Conservation (phyloP, 1,140 invertebrate genomes). For the Choristoneura fumiferana region DNA sequence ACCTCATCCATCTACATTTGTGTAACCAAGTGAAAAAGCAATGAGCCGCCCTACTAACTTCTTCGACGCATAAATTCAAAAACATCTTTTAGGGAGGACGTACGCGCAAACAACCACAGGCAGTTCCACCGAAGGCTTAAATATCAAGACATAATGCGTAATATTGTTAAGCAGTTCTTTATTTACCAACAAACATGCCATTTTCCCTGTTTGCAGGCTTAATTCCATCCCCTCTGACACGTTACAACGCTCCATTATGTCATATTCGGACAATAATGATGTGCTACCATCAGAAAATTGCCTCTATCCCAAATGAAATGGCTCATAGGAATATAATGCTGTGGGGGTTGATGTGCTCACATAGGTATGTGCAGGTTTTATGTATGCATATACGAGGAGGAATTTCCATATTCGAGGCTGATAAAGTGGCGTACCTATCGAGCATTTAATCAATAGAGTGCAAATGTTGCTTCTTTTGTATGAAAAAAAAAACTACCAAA, state of each 20-base stretch:
- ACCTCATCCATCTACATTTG: slow-evolving; percentile 75
- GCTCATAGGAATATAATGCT: slow-evolving; percentile 19
- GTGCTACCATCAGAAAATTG: slow-evolving; percentile 40
- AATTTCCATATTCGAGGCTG: slow-evolving; percentile 5
- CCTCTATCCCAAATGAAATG: slow-evolving; percentile 34
- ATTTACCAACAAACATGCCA: slow-evolving; percentile 28
- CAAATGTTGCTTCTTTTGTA: too few species aligned
- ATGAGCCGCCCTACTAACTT: slow-evolving; percentile 73
- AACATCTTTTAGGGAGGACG: slow-evolving; percentile 25
- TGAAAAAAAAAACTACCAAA: too few species aligned
- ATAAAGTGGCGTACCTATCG: not conserved
- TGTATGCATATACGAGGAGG: not conserved
- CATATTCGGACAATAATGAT: slow-evolving; percentile 47
- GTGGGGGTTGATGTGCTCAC: slow-evolving; percentile 21
- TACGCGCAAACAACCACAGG: too few species aligned
- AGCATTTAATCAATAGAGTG: too few species aligned
- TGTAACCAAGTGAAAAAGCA: slow-evolving; percentile 76
- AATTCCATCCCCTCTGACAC: slow-evolving; percentile 38
- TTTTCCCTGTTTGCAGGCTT: slow-evolving; percentile 32
- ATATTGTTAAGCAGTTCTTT: slow-evolving; percentile 21
- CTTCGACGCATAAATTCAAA: slow-evolving; percentile 64
- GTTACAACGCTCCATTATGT: slow-evolving; percentile 41
- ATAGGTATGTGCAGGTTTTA: slow-evolving; percentile 22
- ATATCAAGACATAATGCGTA: slow-evolving; percentile 2
- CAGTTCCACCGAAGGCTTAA: too few species aligned